Conservation (phyloP, 37 sponge, comb jelly and placozoan genomes). For the Halisarca cf. caerulea region DNA sequence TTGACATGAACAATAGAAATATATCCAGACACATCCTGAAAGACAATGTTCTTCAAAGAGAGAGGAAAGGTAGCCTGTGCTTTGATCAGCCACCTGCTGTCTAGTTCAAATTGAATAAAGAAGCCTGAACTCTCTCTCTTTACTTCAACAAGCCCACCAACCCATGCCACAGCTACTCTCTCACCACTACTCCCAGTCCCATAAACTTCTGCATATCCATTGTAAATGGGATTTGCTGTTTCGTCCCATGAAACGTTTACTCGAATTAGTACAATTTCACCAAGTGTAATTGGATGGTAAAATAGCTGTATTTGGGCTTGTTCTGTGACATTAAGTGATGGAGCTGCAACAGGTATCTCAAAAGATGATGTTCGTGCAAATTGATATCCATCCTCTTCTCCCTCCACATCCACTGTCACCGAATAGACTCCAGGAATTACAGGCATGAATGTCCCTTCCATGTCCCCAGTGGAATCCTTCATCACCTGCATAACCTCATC, state of each 20-base stretch:
- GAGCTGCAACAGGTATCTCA: neutral
- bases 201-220: slow-evolving; percentile 14
- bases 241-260: neutral
- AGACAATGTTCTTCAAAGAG: neutral
- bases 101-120: slow-evolving; percentile 10
- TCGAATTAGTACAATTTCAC: neutral
- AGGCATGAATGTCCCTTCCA: neutral
- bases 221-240: neutral
- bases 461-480: neutral
- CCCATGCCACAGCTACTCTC: slow-evolving; percentile 15
- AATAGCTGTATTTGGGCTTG: neutral
- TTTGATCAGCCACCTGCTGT: slow-evolving; percentile 3
- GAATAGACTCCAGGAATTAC: neutral
- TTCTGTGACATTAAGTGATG: slow-evolving; percentile 4
- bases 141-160: slow-evolving; percentile 2
- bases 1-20: neutral
- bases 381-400: neutral
- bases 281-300: neutral
- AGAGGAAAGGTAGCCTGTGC: slow-evolving; percentile 6
- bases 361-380: neutral
- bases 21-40: neutral
- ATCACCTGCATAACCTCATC: neutral
- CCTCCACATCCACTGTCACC: neutral
- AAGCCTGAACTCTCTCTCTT: neutral
- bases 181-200: neutral